Evolutionary conservation across 2,797 vertebrate species (phyloP).

Genomic region (Rachycentron canadum): DNA sequence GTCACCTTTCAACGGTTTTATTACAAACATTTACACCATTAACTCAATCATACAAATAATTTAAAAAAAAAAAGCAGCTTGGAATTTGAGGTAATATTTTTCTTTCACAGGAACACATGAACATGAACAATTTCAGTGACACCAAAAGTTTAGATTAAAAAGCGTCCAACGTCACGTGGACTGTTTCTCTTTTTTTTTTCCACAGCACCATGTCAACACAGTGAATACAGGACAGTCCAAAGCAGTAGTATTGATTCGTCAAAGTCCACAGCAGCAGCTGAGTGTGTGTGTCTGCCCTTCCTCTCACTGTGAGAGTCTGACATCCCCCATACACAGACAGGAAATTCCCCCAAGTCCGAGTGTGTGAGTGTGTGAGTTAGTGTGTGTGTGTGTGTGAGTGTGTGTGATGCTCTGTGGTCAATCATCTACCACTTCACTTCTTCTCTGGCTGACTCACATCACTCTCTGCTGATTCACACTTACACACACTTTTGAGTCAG

Average conservation of each 20-base stretch:
- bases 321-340: conserved; percentile 31
- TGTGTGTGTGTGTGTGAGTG: conserved; percentile 4
- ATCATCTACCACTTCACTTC: conserved; percentile 35
- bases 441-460: conserved; percentile 53
- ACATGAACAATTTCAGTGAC: conserved; percentile 33
- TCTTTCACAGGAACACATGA: conserved; percentile 45
- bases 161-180: conserved; percentile 13
- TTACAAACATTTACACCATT: conserved; percentile 64
- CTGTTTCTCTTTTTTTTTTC: background rate
- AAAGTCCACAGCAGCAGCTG: conserved; percentile 72
- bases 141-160: background rate
- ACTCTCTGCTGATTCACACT: conserved; percentile 62
- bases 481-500: conserved; percentile 71
- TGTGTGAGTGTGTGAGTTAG: conserved; percentile 1
- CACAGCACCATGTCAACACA: conserved; percentile 59
- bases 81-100: conserved; percentile 67
- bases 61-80: conserved; percentile 69
- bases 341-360: conserved; percentile 47
- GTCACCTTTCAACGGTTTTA: conserved; percentile 63
- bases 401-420: conserved; percentile 43
- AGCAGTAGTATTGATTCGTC: conserved; percentile 63
- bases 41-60: conserved; percentile 8
- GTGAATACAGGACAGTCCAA: conserved; percentile 41
- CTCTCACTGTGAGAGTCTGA: conserved; percentile 40
- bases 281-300: conserved; percentile 33